Base-by-base conservation (phyloP, 2,888 invertebrate genomes). In the Hermodice carunculata region DNA sequence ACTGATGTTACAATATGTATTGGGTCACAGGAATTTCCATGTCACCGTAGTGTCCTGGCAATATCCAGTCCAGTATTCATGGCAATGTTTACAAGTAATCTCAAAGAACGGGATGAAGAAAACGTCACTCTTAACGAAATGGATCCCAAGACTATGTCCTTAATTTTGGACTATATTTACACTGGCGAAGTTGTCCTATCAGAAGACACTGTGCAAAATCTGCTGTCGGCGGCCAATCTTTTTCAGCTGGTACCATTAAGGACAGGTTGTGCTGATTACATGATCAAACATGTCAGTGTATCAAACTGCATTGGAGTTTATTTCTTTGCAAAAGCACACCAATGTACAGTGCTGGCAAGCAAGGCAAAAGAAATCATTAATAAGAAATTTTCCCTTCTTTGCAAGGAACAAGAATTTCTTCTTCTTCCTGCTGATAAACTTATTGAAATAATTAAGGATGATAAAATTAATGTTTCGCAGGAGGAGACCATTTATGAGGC, bases 31-130 rank as follows among this genome's bases (percentile, higher is more conserved):
- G 81, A 82, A 32, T 83, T 82, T 65, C 76, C 76, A 2, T 84
- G 84, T 69, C 84, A 84, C 63, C 78, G 77, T 59, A 81, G 79
- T 71, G 79, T 84, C 0, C 74, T 84, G 49, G 83, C 83, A 2
- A 75, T 81, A 4, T 82, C 83, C 3, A 81, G 82, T 69, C 83
- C 84, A 0, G 83, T 79, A 67, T 84, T 84, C 67, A 81, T 82
- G 80, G 81, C 82, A 40, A 81, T 84, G 80, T 83, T 84, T 59
- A 78, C 79, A 5, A 78, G 73, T 46, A 75, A 77, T 44, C 74
- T 84, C 76, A 75, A 76, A 4, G 84, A 84, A 63, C 76, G 77
- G 29, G 74, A 78, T 4, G 77, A 81, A 56, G 73, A 77, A n/a
- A 76, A 76, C 61, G 76, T 84, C 42, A 75, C 77, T 51, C 69